Base-by-base conservation (phyloP, 1,140 invertebrate species). In the Callitettix versicolor region DNA sequence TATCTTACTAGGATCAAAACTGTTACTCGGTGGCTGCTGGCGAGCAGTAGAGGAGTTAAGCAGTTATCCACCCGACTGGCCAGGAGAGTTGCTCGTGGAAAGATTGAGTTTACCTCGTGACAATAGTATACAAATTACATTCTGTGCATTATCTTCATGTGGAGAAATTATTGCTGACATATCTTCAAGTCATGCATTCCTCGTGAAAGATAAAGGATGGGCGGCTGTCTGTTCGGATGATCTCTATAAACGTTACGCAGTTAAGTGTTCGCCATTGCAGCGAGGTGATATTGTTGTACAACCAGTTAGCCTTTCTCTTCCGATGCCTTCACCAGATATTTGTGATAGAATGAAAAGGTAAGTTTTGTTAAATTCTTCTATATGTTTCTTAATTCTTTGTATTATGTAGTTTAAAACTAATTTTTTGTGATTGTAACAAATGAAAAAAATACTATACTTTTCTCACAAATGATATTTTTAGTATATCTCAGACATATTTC, bases 341-440 rank as follows among this genome's bases (percentile, higher is more conserved):
- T 62, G 60, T 52, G 62, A 63, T 26, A 53, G 59, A 14, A 60
- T 63, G 15, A 62, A 62, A 47, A 59, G 62, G 62, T 63, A 55
- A 58, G 53, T 30, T 3, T 30, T 30, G 3, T 30, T 18, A 30
- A 40, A 50, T n/a, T 4, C 21, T 47, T 1, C 9, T 14, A 18
- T 11, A 12, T 24, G 6, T 48, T 4, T 21, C 12, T 22, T n/a
- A 48, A 22, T 14, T 48, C 11, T 48, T 24, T 21, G 9, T 48
- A 9, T 11, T 48, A 20, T 7, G 14, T 7, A 6, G 6, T 43
- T 14, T 7, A 43, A 11, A n/a, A n/a, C n/a, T n/a, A n/a, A n/a
- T n/a, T n/a, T n/a, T n/a, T n/a, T n/a, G n/a, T n/a, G n/a, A n/a
- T n/a, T n/a, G n/a, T n/a, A n/a, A n/a, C n/a, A n/a, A n/a, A n/a